Evolutionary conservation across 2,797 vertebrate genomes (phyloP), one percentile per base, ranked within the genome.

Genomic region (Hypotaenidia philippensis): DNA sequence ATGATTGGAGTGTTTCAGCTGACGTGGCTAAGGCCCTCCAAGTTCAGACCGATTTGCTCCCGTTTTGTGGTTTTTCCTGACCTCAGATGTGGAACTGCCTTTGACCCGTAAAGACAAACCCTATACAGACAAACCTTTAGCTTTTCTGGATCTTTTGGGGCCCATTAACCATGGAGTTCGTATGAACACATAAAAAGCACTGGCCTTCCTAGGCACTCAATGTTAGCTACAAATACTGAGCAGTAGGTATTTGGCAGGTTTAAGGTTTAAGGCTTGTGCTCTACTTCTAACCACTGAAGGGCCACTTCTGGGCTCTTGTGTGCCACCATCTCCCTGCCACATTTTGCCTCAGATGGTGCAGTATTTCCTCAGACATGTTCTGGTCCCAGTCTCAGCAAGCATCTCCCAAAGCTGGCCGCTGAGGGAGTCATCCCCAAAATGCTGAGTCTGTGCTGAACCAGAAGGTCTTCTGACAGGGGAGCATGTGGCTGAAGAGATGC

Each of bases 241-340:
- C 75, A 85, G 75, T 77, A 93, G 61, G 45, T 95, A 69, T 92
- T 96, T 84, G 89, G 87, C 81, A 92, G 65, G 79, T 85, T 87
- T 89, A 75, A 90, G 74, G 74, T 93, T 90, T 94, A 96, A 92
- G 93, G 92, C 92, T 97, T 97, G 96, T 97, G 97, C 97, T 97
- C 93, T 96, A 76, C 71, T 96, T 97, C 96, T 97, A 97, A 97
- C 96, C 96, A 94, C 92, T 84, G 40, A 96, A 81, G 87, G 87
- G 69, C 72, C 82, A 82, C 72, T 78, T 93, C 61, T 69, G 68
- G 69, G 52, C 57, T 86, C 72, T 59, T 23, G 41, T 2, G 2
- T 52, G 64, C 57, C 38, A 77, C 64, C 45, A 64, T 32, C 75
- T 87, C 78, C 53, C 50, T 3, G 8, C 31, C 4, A 10, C 6